Base-by-base conservation (phyloP, 2,888 invertebrate genomes). In the Hirtodrosophila histrioides region DNA sequence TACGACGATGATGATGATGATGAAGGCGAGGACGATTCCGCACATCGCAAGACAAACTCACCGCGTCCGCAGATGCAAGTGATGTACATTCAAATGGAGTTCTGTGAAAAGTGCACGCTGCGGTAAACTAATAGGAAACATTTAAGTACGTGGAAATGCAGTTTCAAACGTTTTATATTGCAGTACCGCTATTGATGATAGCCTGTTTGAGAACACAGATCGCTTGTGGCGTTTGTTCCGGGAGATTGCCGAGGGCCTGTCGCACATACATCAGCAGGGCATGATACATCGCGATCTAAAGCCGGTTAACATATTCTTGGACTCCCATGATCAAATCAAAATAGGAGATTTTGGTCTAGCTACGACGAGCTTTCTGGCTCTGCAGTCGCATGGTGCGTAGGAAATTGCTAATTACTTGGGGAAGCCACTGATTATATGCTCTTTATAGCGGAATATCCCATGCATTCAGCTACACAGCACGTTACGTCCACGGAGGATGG, bases 321-420 rank as follows among this genome's bases (percentile, higher is more conserved):
- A 98, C 90, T 95, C 95, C 1, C 96, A 96, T 78, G 98, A 98
- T 92, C 97, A 97, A 90, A 98, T 91, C 1, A 99, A 99, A 93
- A 99, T 99, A 74, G 99, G 99, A 9, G 99, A 99, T 92, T 99
- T 99, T 91, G 99, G 99, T 10, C 93, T 99, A 3, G 99, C 99
- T 0, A 98, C 98, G 0, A 96, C 96, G 0, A 95, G 94, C 76
- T 93, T 95, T 50, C 92, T 92, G 54, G 92, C 92, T 0, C 63
- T 92, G 10, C 92, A 92, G 68, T 69, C 89, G 7, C 88, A 91
- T 54, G 80, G 89, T 83, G 66, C 12, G 53, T 12, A 3, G 8
- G 0, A 10, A 10, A 24, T 2, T 7, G 4, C 2, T 9, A 31
- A 1, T 2, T 0, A 33, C 5, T 2, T 17, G 1, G 0, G 7